Percentiles rank a stretch among this genome's conserved stretches.
These are phyloP conservation scores for Tyria jacobaeae DNA, from an alignment of 2,888 invertebrate species.

Conservation along the genomic window DNA sequence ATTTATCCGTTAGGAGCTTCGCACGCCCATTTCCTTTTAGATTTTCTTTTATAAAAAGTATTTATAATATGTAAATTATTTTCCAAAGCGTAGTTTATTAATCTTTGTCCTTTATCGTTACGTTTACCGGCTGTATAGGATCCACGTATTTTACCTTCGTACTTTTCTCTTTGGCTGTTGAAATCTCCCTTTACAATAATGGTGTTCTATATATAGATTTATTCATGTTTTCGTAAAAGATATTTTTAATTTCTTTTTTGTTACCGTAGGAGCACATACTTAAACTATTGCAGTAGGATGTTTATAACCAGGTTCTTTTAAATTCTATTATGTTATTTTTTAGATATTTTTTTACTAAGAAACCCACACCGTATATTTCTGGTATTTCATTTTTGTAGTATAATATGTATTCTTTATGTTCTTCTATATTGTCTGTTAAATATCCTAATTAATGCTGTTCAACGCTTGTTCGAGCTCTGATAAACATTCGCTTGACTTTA, in stretches of 20 bases:
- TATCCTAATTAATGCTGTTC: constrained; percentile 24
- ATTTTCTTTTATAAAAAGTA: too few relatives aligned
- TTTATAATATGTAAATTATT: too few relatives aligned
- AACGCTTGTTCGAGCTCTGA: constrained; percentile 27
- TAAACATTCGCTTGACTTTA: constrained; percentile 21
- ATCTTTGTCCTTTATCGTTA: too few relatives aligned
- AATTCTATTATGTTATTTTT: neutral
- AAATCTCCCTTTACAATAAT: constrained; percentile 11
- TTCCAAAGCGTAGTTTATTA: too few relatives aligned
- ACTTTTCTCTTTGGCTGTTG: neutral
- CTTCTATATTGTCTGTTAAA: constrained; percentile 3
- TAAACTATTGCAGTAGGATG: constrained; percentile 1
- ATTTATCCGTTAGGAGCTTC: too few relatives aligned
- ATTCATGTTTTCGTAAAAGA: constrained; percentile 12
- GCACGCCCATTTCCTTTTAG: too few relatives aligned
- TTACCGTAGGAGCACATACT: constrained; percentile 4
- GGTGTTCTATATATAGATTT: constrained; percentile 7
- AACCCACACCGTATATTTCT: neutral
- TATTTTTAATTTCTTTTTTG: constrained; percentile 15
- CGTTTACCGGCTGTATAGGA: too few relatives aligned
- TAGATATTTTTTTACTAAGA: constrained; percentile 6
- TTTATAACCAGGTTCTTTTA: neutral
- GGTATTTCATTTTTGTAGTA: constrained; percentile 23
- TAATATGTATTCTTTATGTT: constrained; percentile 19
- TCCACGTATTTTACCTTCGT: too few relatives aligned